Percentiles rank a stretch among this genome's conserved stretches.
phyloP scores from a whole-genome alignment of 2,113 vertebrate genomes.

The Pterophyllum scalare region DNA sequence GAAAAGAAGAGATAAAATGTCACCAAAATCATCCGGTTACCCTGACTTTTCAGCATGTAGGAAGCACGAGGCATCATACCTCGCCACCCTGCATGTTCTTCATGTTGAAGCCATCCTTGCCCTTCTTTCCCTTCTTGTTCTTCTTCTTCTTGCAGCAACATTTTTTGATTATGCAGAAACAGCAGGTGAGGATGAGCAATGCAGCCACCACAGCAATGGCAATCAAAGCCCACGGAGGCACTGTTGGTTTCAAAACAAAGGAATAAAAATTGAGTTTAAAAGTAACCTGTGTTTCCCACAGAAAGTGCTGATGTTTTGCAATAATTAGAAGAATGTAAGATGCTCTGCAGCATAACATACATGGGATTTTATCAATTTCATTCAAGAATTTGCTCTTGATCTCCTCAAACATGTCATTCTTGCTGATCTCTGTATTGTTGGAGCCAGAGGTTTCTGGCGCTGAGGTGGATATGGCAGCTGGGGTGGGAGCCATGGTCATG shows the following conservation, averaged over 20 bases:
- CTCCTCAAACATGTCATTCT: constrained; percentile 89
- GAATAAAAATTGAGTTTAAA: not conserved
- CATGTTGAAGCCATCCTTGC: constrained; percentile 94
- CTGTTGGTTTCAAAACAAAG: constrained; percentile 73
- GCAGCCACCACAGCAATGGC: constrained; percentile 93
- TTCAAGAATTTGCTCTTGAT: constrained; percentile 94
- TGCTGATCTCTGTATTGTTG: constrained; percentile 83
- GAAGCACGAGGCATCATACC: constrained; percentile 67
- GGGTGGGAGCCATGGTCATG: constrained; percentile 70
- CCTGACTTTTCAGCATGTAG: constrained; percentile 5
- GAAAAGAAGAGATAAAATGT: constrained; percentile 13
- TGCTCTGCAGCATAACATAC: constrained; percentile 79
- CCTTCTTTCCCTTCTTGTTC: constrained; percentile 97
- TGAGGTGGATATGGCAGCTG: constrained; percentile 69
- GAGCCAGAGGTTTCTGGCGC: constrained; percentile 79
- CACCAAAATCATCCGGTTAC: constrained; percentile 4
- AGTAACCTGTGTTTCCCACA: not conserved
- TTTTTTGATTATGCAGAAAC: constrained; percentile 99
- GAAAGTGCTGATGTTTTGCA: not conserved
- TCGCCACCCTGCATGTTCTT: constrained; percentile 93
- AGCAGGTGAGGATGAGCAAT: constrained; percentile 94
- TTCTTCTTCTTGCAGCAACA: constrained; percentile 99
- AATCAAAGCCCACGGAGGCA: constrained; percentile 95
- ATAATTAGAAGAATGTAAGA: not conserved
- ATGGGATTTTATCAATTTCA: constrained; percentile 92